Evolutionary conservation across 37 sponge, comb jelly and placozoan genomes (phyloP), one percentile per base, ranked within the genome.

Genomic region (Geodia barretti): DNA sequence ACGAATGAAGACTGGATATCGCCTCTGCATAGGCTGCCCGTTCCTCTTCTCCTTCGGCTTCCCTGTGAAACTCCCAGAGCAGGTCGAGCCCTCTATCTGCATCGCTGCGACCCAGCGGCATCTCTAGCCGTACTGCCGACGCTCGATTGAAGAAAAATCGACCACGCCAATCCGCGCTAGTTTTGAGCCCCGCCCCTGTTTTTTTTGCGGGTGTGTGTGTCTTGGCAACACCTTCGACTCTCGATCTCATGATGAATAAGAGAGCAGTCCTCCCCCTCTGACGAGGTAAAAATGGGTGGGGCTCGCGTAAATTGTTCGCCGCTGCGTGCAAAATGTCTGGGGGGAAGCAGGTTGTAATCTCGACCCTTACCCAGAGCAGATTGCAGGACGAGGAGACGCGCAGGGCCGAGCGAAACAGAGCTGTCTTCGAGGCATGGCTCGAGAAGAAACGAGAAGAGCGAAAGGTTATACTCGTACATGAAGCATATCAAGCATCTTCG

Each of bases 401-500:
- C 37, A 61, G 66, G 31, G 63, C 72, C 34, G 83, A 74, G 41
- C 32, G 82, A 38, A 68, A 77, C 64, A 84, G 83, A 62, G 43
- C 30, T 21, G 94, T 80, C 30, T 93, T 93, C 63, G 65, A 79
- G 39, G 81, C 67, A 9, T 93, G 94, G 94, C 43, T 89, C 32
- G 76, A 60, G 66, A 89, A 60, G 73, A 93, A 93, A 38, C 74
- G 73, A 39, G 88, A 89, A 66, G 84, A 88, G 67, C 19, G 60
- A 33, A 83, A 68, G 76, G 90, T 87, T n/a, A n/a, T n/a, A n/a
- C n/a, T n/a, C n/a, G n/a, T n/a, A n/a, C n/a, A 40, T 29, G 58
- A 39, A 29, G 66, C 20, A 29, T 23, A n/a, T 47, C 54, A 47
- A 41, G 17, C 26, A 65, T 38, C 28, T 66, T 26, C 26, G 30